These are phyloP conservation scores for Glyphotaelius pellucidus DNA, from an alignment of 2,888 invertebrate species.

Conservation along the genomic window DNA sequence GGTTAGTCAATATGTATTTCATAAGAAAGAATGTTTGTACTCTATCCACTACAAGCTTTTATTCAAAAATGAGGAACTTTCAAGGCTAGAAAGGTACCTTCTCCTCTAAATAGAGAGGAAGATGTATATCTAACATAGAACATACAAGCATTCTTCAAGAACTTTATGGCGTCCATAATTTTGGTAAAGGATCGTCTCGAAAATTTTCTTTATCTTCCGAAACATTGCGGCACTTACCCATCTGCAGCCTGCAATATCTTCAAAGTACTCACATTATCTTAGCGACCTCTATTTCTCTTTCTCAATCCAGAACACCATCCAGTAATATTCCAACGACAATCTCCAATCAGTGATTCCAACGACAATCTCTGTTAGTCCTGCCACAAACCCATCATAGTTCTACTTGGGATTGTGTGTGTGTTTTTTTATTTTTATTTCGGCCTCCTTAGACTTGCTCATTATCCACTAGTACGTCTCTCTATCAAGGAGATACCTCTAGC, in stretches of 20 bases:
- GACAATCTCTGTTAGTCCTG: not conserved
- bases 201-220: not conserved
- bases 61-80: no score
- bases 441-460: not conserved
- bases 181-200: no score
- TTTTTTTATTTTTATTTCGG: no score
- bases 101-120: not conserved
- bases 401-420: no score
- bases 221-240: not conserved
- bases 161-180: not conserved
- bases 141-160: not conserved
- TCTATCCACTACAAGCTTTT: no score
- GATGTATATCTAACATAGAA: not conserved
- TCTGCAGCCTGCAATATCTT: not conserved
- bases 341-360: not conserved
- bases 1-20: not conserved
- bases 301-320: not conserved
- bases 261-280: not conserved
- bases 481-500: no score
- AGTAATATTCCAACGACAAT: not conserved
- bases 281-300: no score
- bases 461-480: not conserved
- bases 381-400: no score
- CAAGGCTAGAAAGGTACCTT: no score
- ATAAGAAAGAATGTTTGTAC: no score